Conservation (phyloP, 2,797 vertebrate genomes). For the Diglossa cyanea region DNA sequence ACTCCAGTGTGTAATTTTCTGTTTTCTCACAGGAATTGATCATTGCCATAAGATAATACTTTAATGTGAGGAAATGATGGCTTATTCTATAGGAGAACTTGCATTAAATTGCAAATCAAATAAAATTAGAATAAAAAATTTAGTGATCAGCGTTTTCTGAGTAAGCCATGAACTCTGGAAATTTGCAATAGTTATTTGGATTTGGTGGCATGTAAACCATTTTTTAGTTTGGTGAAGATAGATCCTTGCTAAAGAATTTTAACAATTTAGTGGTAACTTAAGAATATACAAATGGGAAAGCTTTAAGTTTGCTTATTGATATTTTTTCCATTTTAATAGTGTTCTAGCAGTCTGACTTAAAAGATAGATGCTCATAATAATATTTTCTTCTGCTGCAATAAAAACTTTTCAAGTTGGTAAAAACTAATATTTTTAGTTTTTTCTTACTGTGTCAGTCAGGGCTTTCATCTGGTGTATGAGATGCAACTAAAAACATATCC, state of each 20-base stretch:
- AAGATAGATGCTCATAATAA: not conserved
- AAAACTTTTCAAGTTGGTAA: not conserved
- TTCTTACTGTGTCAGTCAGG: not conserved
- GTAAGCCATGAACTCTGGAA: not conserved
- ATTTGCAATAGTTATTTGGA: not conserved
- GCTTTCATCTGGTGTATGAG: not conserved
- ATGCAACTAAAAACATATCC: not conserved
- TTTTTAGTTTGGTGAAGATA: not conserved
- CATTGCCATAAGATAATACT: not conserved
- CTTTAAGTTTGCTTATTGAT: not conserved
- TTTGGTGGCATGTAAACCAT: not conserved
- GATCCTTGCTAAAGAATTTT: not conserved
- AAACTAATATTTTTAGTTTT: not conserved
- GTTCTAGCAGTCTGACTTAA: not conserved
- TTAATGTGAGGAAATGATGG: not conserved
- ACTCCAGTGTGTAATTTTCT: slow-evolving; percentile 70
- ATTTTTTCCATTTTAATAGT: not conserved
- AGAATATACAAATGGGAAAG: not conserved
- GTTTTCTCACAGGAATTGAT: not conserved
- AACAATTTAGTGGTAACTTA: not conserved
- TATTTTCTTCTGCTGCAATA: not conserved
- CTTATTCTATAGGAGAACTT: not conserved
- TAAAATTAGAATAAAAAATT: not conserved
- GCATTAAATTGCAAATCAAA: not conserved
- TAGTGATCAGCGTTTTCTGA: not conserved